phyloP scores from a whole-genome alignment of 2,113 vertebrate genomes.

The Onychorhynchus coronatus region DNA sequence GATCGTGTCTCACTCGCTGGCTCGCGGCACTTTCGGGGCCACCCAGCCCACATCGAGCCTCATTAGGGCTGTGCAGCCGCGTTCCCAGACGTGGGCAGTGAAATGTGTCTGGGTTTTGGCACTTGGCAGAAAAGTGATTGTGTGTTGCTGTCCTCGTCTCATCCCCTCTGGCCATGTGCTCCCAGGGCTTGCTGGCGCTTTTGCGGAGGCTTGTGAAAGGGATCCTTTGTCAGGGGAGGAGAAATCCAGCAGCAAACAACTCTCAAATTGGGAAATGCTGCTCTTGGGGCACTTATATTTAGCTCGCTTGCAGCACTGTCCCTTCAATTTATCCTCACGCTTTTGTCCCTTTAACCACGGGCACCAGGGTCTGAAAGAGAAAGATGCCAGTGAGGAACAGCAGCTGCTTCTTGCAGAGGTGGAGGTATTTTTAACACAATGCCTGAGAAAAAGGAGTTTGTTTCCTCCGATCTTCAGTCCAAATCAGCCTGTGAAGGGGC shows the following conservation, averaged over 20 bases:
- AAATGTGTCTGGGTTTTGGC: neutral
- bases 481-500: neutral
- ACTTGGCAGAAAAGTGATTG: neutral
- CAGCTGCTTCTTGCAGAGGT: neutral
- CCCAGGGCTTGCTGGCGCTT: neutral
- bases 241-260: neutral
- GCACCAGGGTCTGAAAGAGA: neutral
- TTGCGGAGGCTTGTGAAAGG: neutral
- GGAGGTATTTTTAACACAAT: constrained; percentile 34
- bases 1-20: constrained; percentile 2
- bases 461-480: neutral
- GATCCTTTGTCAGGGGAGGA: constrained; percentile 11
- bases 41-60: constrained; percentile 21
- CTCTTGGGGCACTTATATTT: constrained; percentile 48
- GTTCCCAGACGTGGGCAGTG: neutral
- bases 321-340: neutral
- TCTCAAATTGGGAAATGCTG: neutral
- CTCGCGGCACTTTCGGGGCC: constrained; percentile 33
- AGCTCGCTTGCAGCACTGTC: neutral
- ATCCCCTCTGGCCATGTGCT: neutral
- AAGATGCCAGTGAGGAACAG: neutral
- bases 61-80: neutral
- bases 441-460: neutral
- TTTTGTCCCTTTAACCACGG: constrained; percentile 24
- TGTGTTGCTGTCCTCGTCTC: neutral